Conservation (phyloP, 1,140 invertebrate species). For the Temnothorax longispinosus region DNA sequence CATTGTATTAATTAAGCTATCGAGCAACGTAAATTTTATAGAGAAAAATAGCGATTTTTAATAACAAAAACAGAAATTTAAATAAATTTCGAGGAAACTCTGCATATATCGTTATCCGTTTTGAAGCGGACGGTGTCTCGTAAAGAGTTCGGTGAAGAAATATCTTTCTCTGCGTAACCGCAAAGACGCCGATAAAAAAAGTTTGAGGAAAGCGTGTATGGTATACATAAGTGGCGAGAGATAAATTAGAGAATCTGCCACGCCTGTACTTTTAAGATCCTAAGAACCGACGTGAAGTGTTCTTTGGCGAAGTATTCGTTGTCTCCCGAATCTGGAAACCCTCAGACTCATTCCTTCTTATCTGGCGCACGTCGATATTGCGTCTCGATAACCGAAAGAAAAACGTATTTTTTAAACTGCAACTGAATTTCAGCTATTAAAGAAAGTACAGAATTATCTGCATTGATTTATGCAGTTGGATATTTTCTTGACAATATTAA, state of each 20-base stretch:
- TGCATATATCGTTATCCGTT: neutral
- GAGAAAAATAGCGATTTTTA: neutral
- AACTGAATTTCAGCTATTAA: neutral
- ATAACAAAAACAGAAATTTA: neutral
- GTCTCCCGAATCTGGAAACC: constrained; percentile 22
- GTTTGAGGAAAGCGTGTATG: constrained; percentile 6
- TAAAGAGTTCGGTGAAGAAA: constrained; percentile 18
- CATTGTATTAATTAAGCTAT: neutral
- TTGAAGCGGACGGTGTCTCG: neutral
- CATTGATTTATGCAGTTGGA: neutral
- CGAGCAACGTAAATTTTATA: neutral
- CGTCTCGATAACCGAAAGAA: constrained; percentile 3
- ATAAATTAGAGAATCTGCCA: constrained; percentile 44
- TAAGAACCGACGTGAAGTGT: constrained; percentile 16
- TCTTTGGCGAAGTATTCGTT: neutral
- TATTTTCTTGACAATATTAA: neutral
- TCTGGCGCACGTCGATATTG: neutral
- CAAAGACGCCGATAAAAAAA: constrained; percentile 12
- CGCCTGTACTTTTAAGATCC: constrained; percentile 36
- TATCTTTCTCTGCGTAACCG: neutral
- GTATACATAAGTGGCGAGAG: constrained; percentile 28
- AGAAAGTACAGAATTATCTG: neutral
- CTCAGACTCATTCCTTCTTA: constrained; percentile 23
- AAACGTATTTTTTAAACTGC: neutral
- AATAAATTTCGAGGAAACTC: neutral